A percentile compares a stretch with the other conserved stretches of the same genome.
These are phyloP conservation scores for Tenebrosternarchus preto DNA, from an alignment of 2,113 vertebrate species.

Conservation along the genomic window DNA sequence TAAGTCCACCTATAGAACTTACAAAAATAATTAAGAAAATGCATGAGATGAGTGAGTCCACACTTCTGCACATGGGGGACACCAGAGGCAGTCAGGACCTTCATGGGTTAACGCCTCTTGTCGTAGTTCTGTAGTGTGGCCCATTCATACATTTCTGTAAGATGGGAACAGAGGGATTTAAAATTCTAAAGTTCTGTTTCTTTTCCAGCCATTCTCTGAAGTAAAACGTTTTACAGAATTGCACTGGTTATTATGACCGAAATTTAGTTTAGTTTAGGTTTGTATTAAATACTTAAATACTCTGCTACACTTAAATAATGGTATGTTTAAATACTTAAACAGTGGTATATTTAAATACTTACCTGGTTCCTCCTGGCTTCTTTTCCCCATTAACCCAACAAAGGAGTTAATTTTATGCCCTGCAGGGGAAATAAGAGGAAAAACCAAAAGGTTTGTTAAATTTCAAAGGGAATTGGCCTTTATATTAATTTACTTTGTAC, in stretches of 20 bases:
- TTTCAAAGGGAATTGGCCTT: not conserved
- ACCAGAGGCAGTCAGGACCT: conserved; percentile 51
- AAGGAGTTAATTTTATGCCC: conserved; percentile 97
- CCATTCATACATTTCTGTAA: conserved; percentile 84
- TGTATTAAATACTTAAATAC: not conserved
- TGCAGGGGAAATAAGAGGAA: conserved; percentile 61
- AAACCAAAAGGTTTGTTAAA: not conserved
- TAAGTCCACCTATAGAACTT: conserved; percentile 63
- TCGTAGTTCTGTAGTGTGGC: conserved; percentile 82
- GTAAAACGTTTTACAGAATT: not conserved
- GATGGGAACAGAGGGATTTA: conserved; percentile 5
- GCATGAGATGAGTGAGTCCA: conserved; percentile 65
- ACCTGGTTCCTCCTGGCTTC: conserved; percentile 91
- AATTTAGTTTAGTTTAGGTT: not conserved
- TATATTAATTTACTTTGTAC: not conserved
- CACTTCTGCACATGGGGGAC: conserved; percentile 55
- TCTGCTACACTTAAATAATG: not conserved
- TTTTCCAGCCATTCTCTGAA: no score
- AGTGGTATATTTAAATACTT: conserved; percentile 56
- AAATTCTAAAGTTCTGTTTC: no score
- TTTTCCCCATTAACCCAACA: conserved; percentile 98
- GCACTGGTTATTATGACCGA: not conserved
- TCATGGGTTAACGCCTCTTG: conserved; percentile 77
- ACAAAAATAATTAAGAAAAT: conserved; percentile 60
- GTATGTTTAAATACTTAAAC: conserved; percentile 62